A percentile compares a stretch with the other conserved stretches of the same genome.
Evolutionary conservation across 2,888 invertebrate genomes (phyloP).

Genomic region (Eupithecia abbreviata): DNA sequence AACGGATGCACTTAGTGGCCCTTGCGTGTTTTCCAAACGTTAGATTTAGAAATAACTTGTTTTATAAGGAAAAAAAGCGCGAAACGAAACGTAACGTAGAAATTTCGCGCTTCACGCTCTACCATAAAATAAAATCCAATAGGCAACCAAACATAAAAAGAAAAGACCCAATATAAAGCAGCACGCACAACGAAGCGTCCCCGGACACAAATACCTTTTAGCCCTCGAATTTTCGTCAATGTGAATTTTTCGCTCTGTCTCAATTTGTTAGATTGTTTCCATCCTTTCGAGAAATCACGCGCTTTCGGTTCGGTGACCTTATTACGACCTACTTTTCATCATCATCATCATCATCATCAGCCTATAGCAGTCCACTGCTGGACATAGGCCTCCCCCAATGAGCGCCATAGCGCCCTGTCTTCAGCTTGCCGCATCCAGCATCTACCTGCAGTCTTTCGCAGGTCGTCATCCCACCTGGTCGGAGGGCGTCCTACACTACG

Average conservation of each 20-base stretch:
- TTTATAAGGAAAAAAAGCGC: background rate
- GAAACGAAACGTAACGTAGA: background rate
- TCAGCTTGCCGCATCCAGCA: too few species aligned
- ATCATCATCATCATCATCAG: too few species aligned
- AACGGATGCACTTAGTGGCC: too few species aligned
- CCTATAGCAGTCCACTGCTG: too few species aligned
- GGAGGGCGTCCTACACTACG: too few species aligned
- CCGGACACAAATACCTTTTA: conserved; percentile 1
- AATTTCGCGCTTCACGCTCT: background rate
- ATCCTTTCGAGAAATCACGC: conserved; percentile 5
- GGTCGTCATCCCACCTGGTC: too few species aligned
- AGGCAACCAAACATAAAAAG: conserved; percentile 1
- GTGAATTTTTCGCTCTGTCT: conserved; percentile 13
- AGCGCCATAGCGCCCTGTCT: too few species aligned
- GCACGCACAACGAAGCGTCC: background rate
- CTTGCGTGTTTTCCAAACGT: too few species aligned
- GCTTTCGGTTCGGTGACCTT: background rate
- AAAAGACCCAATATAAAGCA: background rate
- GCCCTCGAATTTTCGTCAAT: conserved; percentile 1
- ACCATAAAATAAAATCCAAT: conserved; percentile 3
- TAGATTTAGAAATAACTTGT: background rate
- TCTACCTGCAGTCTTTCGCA: too few species aligned
- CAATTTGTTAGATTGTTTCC: conserved; percentile 17
- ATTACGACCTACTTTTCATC: background rate
- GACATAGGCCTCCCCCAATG: too few species aligned